Conservation (phyloP, 2,888 invertebrate genomes). For the Drosophila suboccidentalis region DNA sequence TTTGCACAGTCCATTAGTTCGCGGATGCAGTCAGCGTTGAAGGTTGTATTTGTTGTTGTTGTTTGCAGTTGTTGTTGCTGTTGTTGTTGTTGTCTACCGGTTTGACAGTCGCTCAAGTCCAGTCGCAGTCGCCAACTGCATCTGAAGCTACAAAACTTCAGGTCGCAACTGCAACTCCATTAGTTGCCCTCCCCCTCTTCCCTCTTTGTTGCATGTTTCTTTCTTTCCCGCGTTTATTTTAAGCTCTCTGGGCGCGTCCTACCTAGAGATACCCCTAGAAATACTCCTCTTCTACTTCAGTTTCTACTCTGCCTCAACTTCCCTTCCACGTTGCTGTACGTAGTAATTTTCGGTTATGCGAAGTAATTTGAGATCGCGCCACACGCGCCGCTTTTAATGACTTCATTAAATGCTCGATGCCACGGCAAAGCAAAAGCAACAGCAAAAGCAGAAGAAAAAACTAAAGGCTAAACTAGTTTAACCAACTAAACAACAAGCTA, state of each 20-base stretch:
- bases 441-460: neutral
- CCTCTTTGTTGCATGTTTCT: slow-evolving; percentile 42
- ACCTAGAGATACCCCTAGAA: slow-evolving; percentile 20
- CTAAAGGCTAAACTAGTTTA: slow-evolving; percentile 33
- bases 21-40: slow-evolving; percentile 75
- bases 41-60: slow-evolving; percentile 53
- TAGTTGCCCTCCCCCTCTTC: slow-evolving; percentile 53
- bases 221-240: slow-evolving; percentile 58
- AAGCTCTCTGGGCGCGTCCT: slow-evolving; percentile 53
- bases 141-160: slow-evolving; percentile 4
- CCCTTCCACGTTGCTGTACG: slow-evolving; percentile 59
- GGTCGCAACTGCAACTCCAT: slow-evolving; percentile 53
- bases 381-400: slow-evolving; percentile 85
- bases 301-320: neutral
- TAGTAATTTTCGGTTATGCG: slow-evolving; percentile 84
- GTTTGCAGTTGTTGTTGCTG: neutral
- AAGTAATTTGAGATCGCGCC: slow-evolving; percentile 84
- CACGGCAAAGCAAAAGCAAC: slow-evolving; percentile 17
- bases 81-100: slow-evolving; percentile 1
- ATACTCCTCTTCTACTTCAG: neutral
- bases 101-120: slow-evolving; percentile 11
- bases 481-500: slow-evolving; percentile 21
- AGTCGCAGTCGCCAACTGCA: slow-evolving; percentile 16
- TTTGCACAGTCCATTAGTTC: slow-evolving; percentile 80
- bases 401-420: slow-evolving; percentile 81